phyloP scores from a whole-genome alignment of 2,113 vertebrate species.

The Naja naja region DNA sequence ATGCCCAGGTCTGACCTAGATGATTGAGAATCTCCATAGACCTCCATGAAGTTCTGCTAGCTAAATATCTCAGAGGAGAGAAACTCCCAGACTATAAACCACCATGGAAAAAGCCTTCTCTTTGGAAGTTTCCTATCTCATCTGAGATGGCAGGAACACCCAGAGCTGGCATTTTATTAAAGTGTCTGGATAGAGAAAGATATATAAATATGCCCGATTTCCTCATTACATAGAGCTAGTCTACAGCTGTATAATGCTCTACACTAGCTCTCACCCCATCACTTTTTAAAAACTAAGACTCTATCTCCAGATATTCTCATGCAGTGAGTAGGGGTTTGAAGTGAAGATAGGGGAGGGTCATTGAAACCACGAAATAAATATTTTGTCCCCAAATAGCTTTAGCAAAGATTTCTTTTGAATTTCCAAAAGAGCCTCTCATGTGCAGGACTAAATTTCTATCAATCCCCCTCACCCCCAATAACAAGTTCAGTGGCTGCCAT shows the following conservation, averaged over 20 bases:
- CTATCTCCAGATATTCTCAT: neutral
- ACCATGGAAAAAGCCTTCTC: neutral
- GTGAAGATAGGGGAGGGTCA: neutral
- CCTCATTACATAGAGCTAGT: neutral
- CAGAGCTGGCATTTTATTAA: neutral
- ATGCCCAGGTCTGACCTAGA: too few relatives aligned
- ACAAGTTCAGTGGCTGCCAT: neutral
- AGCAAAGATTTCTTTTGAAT: neutral
- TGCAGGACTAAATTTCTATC: neutral
- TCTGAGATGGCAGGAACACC: neutral
- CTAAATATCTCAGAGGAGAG: neutral
- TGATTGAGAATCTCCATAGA: neutral
- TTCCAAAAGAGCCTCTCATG: neutral
- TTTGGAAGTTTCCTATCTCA: neutral
- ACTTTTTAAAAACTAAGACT: neutral
- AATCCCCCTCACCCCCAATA: too few relatives aligned
- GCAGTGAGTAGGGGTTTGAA: neutral
- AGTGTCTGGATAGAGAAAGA: neutral
- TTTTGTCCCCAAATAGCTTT: neutral
- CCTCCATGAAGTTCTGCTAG: neutral
- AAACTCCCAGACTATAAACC: neutral
- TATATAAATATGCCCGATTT: neutral
- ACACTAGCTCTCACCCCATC: neutral
- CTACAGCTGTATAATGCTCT: neutral
- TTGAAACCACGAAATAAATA: neutral